phyloP scores from a whole-genome alignment of 1,140 invertebrate species.

The Marisa cornuarietis region DNA sequence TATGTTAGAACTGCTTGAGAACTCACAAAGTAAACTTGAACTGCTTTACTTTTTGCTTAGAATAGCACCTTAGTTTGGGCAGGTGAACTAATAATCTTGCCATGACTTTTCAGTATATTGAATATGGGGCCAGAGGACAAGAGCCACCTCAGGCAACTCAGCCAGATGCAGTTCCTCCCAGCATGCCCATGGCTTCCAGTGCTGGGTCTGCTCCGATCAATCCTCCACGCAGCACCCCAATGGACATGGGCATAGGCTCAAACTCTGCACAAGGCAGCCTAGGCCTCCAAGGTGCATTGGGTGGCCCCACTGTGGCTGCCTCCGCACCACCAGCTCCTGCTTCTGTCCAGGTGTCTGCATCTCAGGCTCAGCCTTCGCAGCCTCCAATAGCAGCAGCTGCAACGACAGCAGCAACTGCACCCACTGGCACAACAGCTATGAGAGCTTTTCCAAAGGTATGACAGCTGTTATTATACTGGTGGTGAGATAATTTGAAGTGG shows the following conservation, averaged over 20 bases:
- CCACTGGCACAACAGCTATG: slow-evolving; percentile 21
- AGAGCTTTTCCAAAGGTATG: slow-evolving; percentile 43
- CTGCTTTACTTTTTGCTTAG: too few species aligned
- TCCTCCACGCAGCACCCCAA: slow-evolving; percentile 15
- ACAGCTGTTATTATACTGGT: neutral
- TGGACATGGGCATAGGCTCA: slow-evolving; percentile 23
- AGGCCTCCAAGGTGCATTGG: neutral
- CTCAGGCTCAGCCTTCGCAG: slow-evolving; percentile 34
- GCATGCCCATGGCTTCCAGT: slow-evolving; percentile 22
- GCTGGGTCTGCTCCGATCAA: slow-evolving; percentile 11
- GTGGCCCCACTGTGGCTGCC: slow-evolving; percentile 12
- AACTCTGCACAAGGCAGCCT: slow-evolving; percentile 16
- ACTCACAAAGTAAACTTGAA: too few species aligned
- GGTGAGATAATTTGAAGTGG: too few species aligned
- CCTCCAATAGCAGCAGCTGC: slow-evolving; percentile 29
- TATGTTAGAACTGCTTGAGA: too few species aligned
- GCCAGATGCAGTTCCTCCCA: slow-evolving; percentile 35
- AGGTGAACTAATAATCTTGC: neutral
- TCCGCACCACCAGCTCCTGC: slow-evolving; percentile 32
- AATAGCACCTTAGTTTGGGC: too few species aligned
- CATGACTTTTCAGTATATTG: slow-evolving; percentile 76
- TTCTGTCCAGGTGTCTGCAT: slow-evolving; percentile 35
- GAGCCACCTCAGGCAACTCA: slow-evolving; percentile 81
- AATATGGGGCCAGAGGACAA: slow-evolving; percentile 85
- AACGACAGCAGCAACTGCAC: slow-evolving; percentile 67